Conservation (phyloP, 2,888 invertebrate genomes). For the Aromia moschata region DNA sequence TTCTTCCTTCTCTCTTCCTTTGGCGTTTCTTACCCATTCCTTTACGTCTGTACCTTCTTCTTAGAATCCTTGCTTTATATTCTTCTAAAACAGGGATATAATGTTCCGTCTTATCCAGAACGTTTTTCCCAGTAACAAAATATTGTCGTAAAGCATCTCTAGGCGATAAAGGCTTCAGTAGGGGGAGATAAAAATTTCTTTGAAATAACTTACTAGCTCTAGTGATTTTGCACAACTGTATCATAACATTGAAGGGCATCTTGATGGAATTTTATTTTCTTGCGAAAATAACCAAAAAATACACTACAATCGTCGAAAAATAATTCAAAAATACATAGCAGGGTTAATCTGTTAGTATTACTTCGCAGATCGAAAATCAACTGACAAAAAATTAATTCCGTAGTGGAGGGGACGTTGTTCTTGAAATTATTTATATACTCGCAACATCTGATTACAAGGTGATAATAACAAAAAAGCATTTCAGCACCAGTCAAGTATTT, state of each 20-base stretch:
- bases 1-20: conserved; percentile 54
- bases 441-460: conserved; percentile 28
- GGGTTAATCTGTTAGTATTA: conserved; percentile 44
- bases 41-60: conserved; percentile 57
- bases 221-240: conserved; percentile 84
- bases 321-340: conserved; percentile 43
- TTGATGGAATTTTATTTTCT: conserved; percentile 42
- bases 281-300: conserved; percentile 22
- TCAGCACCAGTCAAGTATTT: conserved; percentile 27
- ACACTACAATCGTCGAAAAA: conserved; percentile 19
- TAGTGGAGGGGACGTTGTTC: conserved; percentile 43
- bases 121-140: conserved; percentile 81
- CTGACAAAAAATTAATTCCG: conserved; percentile 43
- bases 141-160: conserved; percentile 84
- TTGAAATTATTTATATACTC: conserved; percentile 47
- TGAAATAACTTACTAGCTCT: conserved; percentile 82
- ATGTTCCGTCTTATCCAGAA: conserved; percentile 78
- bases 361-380: conserved; percentile 47
- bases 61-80: conserved; percentile 51
- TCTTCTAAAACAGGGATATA: conserved; percentile 80
- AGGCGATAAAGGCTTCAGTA: conserved; percentile 82
- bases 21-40: conserved; percentile 57
- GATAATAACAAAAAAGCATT: conserved; percentile 21
- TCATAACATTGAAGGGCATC: conserved; percentile 60
- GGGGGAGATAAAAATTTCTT: conserved; percentile 83